Base-by-base conservation (phyloP, 2,797 vertebrate genomes). In the Enteromius trimaculatus region DNA sequence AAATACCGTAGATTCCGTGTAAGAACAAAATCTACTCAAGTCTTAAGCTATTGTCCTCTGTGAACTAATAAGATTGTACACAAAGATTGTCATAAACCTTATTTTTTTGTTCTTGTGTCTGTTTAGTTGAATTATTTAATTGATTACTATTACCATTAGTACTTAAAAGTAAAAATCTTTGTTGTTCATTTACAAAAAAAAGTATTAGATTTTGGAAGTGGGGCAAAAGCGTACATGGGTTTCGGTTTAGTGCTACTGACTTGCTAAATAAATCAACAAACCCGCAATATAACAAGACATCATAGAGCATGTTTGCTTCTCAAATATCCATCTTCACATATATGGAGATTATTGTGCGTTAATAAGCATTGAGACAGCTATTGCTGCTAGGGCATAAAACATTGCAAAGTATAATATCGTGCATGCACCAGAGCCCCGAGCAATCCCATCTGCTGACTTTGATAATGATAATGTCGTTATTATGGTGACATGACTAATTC, bases 1-100 rank as follows among this genome's bases (percentile, higher is more conserved):
- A 51, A 66, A 65, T 5, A 64, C 23, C 29, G 62, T 14, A 70
- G 21, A 65, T 72, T 78, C 14, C 66, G n/a, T 79, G 64, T 34
- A 70, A 86, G 88, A 87, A 81, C 23, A 82, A 81, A 74, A 79
- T 44, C 84, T 78, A 69, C 72, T 90, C 84, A 80, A 85, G 89
- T 90, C 88, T 92, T 92, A 89, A 88, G 87, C 82, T 89, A 80
- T 88, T 89, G 84, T 86, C 78, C 87, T 91, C 76, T 89, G 80
- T 87, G 42, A 83, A 80, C 47, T 64, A 69, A 83, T 39, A 81
- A 11, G 34, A 77, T 82, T 62, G 39, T 37, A 58, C 51, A 81
- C 64, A 71, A 64, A 44, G 78, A 72, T 26, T 62, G 51, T 65
- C 37, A 69, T 49, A 69, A 34, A 74, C 6, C 26, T 62, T 60